Evolutionary conservation across 2,797 vertebrate species (phyloP).

Genomic region (Platyrinchus mystaceus): DNA sequence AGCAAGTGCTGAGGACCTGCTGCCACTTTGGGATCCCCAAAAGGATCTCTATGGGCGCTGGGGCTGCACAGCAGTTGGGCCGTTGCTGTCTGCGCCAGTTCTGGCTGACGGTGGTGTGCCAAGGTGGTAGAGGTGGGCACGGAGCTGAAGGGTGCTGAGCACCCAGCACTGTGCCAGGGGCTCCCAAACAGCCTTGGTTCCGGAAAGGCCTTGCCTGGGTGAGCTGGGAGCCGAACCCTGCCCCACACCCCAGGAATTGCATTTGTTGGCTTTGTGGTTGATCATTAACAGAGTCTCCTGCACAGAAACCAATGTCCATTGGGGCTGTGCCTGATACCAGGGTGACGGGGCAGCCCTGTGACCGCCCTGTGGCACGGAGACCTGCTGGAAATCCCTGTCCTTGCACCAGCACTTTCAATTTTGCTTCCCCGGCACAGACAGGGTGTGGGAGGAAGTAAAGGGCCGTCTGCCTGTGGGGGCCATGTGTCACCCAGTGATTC

Average conservation of each 20-base stretch:
- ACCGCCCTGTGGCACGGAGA: fast-evolving
- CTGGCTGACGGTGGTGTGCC: not conserved
- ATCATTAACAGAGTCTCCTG: not conserved
- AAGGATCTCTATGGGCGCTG: not conserved
- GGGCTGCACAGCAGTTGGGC: not conserved
- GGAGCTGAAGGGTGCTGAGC: not conserved
- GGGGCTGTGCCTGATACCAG: not conserved
- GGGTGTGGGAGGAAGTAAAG: not conserved
- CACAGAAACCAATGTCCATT: not conserved
- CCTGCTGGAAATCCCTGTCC: not conserved
- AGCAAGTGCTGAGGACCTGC: not conserved
- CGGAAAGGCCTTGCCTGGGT: not conserved
- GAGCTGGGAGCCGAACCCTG: not conserved
- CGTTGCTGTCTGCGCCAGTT: fast-evolving
- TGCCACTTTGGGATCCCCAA: not conserved
- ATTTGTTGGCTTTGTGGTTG: not conserved
- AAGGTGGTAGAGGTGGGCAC: fast-evolving
- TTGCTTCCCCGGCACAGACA: fast-evolving
- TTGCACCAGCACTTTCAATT: not conserved
- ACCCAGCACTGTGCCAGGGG: fast-evolving
- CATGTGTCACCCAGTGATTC: not conserved
- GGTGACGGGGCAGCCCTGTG: not conserved
- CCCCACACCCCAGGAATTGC: not conserved
- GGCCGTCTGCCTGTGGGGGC: not conserved
- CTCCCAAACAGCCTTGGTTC: not conserved